Conservation (phyloP, 2,113 vertebrate genomes). For the Paratilapia polleni region DNA sequence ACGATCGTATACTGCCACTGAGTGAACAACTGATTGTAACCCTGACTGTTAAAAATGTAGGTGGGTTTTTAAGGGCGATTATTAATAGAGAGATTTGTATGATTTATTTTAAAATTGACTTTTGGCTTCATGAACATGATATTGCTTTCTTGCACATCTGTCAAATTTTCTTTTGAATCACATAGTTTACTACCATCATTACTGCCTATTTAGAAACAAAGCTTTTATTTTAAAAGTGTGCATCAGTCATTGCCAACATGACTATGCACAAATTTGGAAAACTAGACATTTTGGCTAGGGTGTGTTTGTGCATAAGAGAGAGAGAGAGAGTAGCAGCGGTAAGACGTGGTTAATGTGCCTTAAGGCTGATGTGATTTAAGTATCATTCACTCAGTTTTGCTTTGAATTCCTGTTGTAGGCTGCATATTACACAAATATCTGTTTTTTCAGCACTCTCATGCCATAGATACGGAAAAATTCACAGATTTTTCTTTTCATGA, state of each 20-base stretch:
- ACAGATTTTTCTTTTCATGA: neutral
- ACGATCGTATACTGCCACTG: slow-evolving; percentile 29
- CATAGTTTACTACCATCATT: slow-evolving; percentile 3
- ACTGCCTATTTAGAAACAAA: neutral
- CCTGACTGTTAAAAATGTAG: slow-evolving; percentile 45
- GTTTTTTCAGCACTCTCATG: neutral
- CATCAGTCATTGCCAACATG: slow-evolving; percentile 3
- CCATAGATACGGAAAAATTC: neutral
- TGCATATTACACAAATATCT: neutral
- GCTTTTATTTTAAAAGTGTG: neutral
- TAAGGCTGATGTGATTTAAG: slow-evolving; percentile 54
- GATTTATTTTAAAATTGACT: neutral
- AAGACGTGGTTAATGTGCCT: slow-evolving; percentile 67
- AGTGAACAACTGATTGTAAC: slow-evolving; percentile 31
- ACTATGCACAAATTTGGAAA: neutral
- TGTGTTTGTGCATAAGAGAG: neutral
- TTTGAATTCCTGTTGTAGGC: slow-evolving; percentile 23
- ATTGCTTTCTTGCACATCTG: slow-evolving; percentile 9
- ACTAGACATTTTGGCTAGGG: neutral
- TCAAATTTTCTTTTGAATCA: neutral
- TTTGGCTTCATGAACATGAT: neutral
- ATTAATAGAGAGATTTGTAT: slow-evolving; percentile 5
- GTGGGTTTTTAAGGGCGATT: slow-evolving; percentile 21
- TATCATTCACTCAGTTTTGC: slow-evolving; percentile 13
- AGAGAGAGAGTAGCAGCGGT: neutral